Base-by-base conservation (phyloP, 2,888 invertebrate genomes). In the Netelia virgata region DNA sequence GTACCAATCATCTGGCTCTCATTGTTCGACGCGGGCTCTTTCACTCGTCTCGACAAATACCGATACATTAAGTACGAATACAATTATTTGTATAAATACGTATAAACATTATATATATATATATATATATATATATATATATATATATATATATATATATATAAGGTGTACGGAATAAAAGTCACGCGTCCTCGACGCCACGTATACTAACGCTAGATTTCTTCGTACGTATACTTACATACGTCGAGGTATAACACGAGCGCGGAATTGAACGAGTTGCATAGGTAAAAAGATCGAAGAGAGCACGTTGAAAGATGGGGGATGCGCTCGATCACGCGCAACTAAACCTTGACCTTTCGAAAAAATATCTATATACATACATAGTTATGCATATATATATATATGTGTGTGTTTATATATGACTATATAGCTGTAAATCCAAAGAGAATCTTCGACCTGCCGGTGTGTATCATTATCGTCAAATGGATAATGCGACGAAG, bases 261-360 rank as follows among this genome's bases (percentile, higher is more conserved):
- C 70, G 43, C 74, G 78, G 78, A 82, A 82, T 84, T 75, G 84
- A 74, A 82, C 82, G 84, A 82, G 28, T 82, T 84, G 81, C 81
- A 74, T 64, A 55, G 74, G 73, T 76, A 74, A 84, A 73, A 84
- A 36, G 70, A 81, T 41, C 61, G 61, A 16, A 18, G 20, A 69
- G 77, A 69, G 47, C 63, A 69, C 73, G 47, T 63, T 41, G 36
- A 28, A 55, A 72, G 53, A 47, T 20, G 41, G 28, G 28, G 28
- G 28, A 61, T 61, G 20, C 61, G 18, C 61, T 47, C 59, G 43
- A 77, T 69, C 10, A 47, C 16, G 8, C 84, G 81, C 78, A 78
- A 82, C 84, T 75, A 78, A 84, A 84, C 84, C 84, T 84, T 84
- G 84, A 84, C 81, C 84, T 84, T 84, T 84, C 63, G 72, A 63